Percentiles rank a stretch among this genome's conserved stretches.
These are phyloP conservation scores for Aegotheles bennettii DNA, from an alignment of 2,113 vertebrate genomes.

Conservation along the genomic window DNA sequence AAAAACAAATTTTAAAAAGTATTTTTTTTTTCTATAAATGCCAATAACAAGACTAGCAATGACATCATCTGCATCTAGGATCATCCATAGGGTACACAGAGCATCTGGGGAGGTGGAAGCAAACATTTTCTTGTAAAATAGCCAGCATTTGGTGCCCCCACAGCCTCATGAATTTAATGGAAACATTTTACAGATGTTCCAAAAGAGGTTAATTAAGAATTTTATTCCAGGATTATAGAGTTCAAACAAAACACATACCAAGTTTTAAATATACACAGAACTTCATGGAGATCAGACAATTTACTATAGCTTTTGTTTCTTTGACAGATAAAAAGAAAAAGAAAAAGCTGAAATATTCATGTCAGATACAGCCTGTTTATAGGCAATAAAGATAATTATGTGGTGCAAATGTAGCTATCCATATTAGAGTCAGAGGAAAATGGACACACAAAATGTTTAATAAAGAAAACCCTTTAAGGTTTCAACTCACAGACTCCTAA, in stretches of 20 bases:
- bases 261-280: background rate
- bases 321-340: background rate
- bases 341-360: background rate
- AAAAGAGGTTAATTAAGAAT: slow-evolving; percentile 44
- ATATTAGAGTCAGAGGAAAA: background rate
- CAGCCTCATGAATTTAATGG: background rate
- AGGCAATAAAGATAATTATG: background rate
- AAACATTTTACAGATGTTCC: background rate
- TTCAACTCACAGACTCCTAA: background rate
- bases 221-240: slow-evolving; percentile 1
- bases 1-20: background rate
- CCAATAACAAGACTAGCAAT: background rate
- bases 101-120: background rate
- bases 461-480: background rate
- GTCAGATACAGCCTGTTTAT: background rate
- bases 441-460: background rate
- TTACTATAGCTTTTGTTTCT: background rate
- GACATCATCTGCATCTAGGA: background rate
- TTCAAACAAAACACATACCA: background rate
- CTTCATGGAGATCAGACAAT: background rate
- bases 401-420: background rate
- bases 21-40: background rate
- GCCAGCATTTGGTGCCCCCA: background rate
- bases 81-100: background rate
- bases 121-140: background rate